These are phyloP conservation scores for Eristalis pertinax DNA, from an alignment of 2,888 invertebrate genomes.

Conservation along the genomic window DNA sequence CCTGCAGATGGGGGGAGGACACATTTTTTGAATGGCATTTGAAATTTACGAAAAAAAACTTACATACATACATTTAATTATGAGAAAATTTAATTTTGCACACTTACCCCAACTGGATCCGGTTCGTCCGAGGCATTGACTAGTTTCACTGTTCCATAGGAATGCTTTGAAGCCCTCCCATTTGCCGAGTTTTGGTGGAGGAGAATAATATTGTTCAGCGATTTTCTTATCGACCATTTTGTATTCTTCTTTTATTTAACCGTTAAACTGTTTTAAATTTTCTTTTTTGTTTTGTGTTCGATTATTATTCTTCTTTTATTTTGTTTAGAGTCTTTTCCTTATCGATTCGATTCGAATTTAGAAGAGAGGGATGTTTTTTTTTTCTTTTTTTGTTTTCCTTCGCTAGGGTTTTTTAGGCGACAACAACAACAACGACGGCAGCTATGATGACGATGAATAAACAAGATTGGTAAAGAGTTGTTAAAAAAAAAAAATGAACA, in stretches of 20 bases:
- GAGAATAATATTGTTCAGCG: slow-evolving; percentile 89
- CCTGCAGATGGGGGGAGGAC: slow-evolving; percentile 3
- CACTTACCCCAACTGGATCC: slow-evolving; percentile 97
- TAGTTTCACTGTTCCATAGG: slow-evolving; percentile 95
- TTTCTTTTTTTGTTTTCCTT: slow-evolving; percentile 18
- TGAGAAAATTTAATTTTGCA: slow-evolving; percentile 13
- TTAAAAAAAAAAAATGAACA: slow-evolving; percentile 14
- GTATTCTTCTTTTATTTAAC: slow-evolving; percentile 65
- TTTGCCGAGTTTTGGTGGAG: slow-evolving; percentile 90
- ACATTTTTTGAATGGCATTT: background rate
- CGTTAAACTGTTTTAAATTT: slow-evolving; percentile 37
- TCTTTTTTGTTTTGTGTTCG: slow-evolving; percentile 65
- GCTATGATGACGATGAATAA: background rate
- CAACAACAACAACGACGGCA: slow-evolving; percentile 38
- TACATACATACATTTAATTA: background rate
- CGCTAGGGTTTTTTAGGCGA: slow-evolving; percentile 44
- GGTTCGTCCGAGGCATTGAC: slow-evolving; percentile 94
- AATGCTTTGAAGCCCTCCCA: slow-evolving; percentile 93
- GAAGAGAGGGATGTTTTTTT: background rate
- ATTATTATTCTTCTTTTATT: slow-evolving; percentile 50
- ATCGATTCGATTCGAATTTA: background rate
- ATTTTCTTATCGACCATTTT: slow-evolving; percentile 90
- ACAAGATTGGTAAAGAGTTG: background rate
- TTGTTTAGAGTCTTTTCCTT: background rate
- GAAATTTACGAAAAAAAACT: slow-evolving; percentile 31